Conservation (phyloP, 1,140 invertebrate species). For the Aphis craccivora region DNA sequence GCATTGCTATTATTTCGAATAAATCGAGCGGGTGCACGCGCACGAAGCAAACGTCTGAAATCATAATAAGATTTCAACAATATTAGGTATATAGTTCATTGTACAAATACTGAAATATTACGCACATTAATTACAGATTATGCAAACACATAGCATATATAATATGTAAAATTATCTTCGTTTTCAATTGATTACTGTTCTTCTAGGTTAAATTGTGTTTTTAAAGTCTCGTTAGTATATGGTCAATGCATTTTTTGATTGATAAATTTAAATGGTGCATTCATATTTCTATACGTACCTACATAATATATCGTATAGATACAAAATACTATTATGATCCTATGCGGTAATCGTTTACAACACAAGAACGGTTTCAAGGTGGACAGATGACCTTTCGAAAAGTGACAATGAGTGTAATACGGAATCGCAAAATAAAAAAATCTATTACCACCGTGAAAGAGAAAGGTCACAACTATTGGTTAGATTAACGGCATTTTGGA, state of each 20-base stretch:
- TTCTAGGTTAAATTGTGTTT: conserved; percentile 37
- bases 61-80: neutral
- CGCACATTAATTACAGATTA: neutral
- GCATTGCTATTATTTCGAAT: neutral
- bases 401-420: conserved; percentile 29
- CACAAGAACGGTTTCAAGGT: conserved; percentile 47
- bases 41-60: neutral
- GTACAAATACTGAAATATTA: conserved; percentile 41
- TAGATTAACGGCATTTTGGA: conserved; percentile 49
- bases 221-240: neutral
- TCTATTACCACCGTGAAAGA: conserved; percentile 19
- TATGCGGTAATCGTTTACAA: neutral
- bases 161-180: conserved; percentile 16
- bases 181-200: neutral
- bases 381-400: conserved; percentile 45
- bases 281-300: neutral
- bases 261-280: neutral
- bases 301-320: neutral
- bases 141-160: conserved; percentile 1
- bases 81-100: conserved; percentile 14
- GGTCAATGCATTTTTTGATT: neutral
- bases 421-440: conserved; percentile 25
- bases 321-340: conserved; percentile 20
- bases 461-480: conserved; percentile 42
- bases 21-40: neutral